These are phyloP conservation scores for Pachycephala philippinensis DNA, from an alignment of 2,113 vertebrate genomes.

Conservation along the genomic window DNA sequence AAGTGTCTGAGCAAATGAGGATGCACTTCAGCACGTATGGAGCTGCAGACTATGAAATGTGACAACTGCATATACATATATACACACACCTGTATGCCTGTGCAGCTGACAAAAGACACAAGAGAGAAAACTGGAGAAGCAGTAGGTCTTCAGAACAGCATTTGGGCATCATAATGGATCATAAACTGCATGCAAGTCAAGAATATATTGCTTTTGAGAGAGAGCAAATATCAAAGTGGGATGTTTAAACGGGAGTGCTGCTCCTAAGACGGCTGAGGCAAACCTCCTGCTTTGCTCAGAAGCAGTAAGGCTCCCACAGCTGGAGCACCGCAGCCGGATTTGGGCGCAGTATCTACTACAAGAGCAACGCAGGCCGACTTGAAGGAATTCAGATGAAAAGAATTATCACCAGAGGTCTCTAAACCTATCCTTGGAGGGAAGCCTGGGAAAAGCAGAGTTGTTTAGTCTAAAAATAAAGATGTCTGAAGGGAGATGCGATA, in stretches of 20 bases:
- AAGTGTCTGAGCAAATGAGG: not conserved
- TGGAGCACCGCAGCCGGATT: not conserved
- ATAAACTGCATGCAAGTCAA: not conserved
- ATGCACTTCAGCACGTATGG: not conserved
- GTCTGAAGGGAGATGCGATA: not conserved
- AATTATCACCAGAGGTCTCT: slow-evolving; percentile 14
- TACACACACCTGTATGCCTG: not conserved
- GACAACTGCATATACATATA: not conserved
- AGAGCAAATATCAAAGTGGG: not conserved
- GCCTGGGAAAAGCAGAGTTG: not conserved
- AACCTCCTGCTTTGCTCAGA: not conserved
- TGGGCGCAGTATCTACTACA: not conserved
- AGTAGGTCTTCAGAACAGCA: not conserved
- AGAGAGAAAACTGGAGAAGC: not conserved
- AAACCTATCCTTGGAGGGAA: not conserved
- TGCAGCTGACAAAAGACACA: not conserved
- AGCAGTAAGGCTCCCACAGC: not conserved
- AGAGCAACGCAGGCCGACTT: not conserved
- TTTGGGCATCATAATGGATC: not conserved
- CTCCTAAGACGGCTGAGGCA: not conserved
- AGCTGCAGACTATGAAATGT: not conserved
- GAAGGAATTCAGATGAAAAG: slow-evolving; percentile 32
- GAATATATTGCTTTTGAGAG: not conserved
- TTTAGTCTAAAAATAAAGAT: slow-evolving; percentile 51
- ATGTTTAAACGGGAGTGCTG: not conserved